Evolutionary conservation across 2,113 vertebrate genomes (phyloP).

Genomic region (Anser brachyrhynchus): DNA sequence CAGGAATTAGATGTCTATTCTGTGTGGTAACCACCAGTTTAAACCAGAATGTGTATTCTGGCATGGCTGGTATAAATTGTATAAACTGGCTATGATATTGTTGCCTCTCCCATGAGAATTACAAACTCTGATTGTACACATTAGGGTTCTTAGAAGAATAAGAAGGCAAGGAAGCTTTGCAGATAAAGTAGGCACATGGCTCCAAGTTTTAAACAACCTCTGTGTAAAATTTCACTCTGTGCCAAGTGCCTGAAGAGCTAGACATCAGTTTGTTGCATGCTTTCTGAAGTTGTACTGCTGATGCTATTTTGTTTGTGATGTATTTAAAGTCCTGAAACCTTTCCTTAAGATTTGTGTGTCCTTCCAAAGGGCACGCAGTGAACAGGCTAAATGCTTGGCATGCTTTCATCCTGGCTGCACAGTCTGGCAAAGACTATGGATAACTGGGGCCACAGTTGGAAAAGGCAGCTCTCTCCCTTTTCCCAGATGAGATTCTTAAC

Average conservation of each 20-base stretch:
- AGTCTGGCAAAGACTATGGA: not conserved
- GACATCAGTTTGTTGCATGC: not conserved
- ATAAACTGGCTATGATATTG: not conserved
- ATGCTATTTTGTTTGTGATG: not conserved
- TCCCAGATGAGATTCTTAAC: not conserved
- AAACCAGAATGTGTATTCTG: not conserved
- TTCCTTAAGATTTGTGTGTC: not conserved
- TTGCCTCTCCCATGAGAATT: not conserved
- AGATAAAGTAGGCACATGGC: not conserved
- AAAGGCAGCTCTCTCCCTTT: not conserved
- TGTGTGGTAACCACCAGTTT: not conserved
- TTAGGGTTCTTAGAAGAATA: not conserved
- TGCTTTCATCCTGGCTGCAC: not conserved
- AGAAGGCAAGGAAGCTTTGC: not conserved
- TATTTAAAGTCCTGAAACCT: constrained; percentile 30
- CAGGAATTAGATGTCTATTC: not conserved
- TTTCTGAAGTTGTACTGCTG: not conserved
- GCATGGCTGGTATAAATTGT: not conserved
- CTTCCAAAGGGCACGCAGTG: not conserved
- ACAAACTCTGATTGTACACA: not conserved
- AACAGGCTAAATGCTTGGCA: constrained; percentile 1
- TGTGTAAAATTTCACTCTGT: not conserved
- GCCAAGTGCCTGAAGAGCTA: not conserved
- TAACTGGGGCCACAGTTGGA: not conserved
- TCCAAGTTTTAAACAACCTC: not conserved